Percentiles rank a stretch among this genome's conserved stretches.
phyloP scores from a whole-genome alignment of 2,888 invertebrate genomes.

The Norana najaformis region DNA sequence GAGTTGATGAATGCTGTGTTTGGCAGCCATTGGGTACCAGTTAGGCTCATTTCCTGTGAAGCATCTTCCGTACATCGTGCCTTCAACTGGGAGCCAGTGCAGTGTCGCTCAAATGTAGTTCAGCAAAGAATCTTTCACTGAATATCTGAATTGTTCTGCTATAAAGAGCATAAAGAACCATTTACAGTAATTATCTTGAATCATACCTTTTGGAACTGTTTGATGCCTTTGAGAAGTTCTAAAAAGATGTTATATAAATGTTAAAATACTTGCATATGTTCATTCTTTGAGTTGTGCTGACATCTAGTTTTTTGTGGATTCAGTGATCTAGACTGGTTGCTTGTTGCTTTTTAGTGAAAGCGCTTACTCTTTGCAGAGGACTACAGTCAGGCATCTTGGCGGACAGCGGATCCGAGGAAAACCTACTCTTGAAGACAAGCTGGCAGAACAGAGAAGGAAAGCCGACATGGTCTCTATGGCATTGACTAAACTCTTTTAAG shows the following conservation, averaged over 20 bases:
- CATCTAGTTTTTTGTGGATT: too few species aligned
- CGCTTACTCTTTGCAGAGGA: not conserved
- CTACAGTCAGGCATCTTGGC: not conserved
- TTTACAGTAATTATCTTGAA: not conserved
- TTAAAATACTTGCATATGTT: not conserved
- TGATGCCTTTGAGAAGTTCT: not conserved
- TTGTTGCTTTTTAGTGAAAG: not conserved
- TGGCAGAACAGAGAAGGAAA: not conserved
- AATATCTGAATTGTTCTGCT: not conserved
- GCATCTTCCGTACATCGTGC: not conserved
- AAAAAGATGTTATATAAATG: not conserved
- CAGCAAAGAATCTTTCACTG: not conserved
- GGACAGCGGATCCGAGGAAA: not conserved
- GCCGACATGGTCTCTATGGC: not conserved
- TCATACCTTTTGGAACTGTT: not conserved
- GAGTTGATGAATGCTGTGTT: too few species aligned
- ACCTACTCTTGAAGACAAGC: constrained; percentile 13
- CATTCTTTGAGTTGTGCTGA: not conserved
- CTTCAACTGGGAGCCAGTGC: too few species aligned
- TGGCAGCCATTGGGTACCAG: not conserved
- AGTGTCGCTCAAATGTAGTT: not conserved
- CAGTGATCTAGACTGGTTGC: not conserved
- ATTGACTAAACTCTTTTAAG: not conserved
- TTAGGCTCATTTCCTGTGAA: not conserved
- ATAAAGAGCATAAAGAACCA: not conserved